Conservation (phyloP, 2,113 vertebrate genomes). For the Nannospalax galili region DNA sequence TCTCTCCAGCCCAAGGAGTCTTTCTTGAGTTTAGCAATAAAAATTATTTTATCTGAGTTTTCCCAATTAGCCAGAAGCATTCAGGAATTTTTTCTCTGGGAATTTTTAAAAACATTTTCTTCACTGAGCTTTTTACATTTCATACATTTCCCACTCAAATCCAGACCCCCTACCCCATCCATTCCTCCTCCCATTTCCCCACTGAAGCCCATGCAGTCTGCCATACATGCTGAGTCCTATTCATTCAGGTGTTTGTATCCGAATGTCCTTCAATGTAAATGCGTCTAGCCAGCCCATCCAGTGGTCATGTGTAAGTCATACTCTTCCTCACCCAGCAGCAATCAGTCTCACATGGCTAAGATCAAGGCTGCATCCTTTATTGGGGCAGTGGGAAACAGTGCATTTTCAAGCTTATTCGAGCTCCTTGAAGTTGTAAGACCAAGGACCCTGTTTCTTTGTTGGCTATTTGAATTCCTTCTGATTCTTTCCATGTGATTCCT, state of each 20-base stretch:
- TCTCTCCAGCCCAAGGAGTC: no score
- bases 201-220: no score
- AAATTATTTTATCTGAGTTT: conserved; percentile 1
- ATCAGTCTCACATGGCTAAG: not conserved
- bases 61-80: not conserved
- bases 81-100: conserved; percentile 43
- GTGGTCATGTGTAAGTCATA: no score
- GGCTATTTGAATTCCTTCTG: not conserved
- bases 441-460: not conserved
- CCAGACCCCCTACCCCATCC: no score
- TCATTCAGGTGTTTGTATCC: no score
- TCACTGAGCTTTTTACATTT: no score
- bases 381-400: not conserved
- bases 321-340: no score
- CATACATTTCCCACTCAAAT: no score
- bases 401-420: not conserved
- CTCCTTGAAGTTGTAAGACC: not conserved
- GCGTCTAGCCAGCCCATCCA: no score
- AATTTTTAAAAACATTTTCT: conserved; percentile 44
- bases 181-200: no score
- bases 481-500: not conserved
- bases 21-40: conserved; percentile 23
- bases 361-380: not conserved
- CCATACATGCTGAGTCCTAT: no score
- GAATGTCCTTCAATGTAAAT: no score